Base-by-base conservation (phyloP, 2,888 invertebrate species). In the Pegoplata infirma region DNA sequence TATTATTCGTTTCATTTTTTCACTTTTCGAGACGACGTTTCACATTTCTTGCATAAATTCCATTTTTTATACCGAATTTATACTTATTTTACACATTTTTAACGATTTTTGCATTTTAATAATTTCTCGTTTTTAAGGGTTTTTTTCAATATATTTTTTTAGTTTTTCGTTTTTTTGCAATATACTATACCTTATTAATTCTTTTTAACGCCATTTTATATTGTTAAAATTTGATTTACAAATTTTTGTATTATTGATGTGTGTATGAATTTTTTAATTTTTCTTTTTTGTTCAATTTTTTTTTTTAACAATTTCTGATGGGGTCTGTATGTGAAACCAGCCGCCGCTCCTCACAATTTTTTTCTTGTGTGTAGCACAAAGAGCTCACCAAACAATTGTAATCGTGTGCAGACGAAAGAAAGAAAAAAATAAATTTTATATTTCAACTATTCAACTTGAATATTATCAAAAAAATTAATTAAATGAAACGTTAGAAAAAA, bases 141-240 rank as follows among this genome's bases (percentile, higher is more conserved):
- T 76, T 69, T 56, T 67, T 74, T 64, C 79, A 76, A 81, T 81
- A n/a, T 12, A 56, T 77, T 58, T 83, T 83, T 81, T 73, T 46
- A n/a, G n/a, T 56, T 81, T 76, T 25, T 19, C 63, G 80, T 81
- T 71, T 25, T 74, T 61, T 83, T 83, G 81, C 81, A 80, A 80
- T 75, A 81, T 69, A 85, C 88, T 86, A 85, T 88, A 88, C 88
- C 96, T 96, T 96, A 94, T 96, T 96, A 94, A 96, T 96, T 95
- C 96, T 94, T 94, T 96, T 96, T 95, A 96, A 95, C 94, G 96
- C 96, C 96, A 96, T 96, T 94, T 93, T 89, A 85, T 86, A 84
- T 85, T 47, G 55, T 85, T 85, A 85, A 84, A 87, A 87, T 87
- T 87, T 87, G 85, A 87, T 87, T 63, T 85, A 74, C 77, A 75